Conservation (phyloP, 1,140 invertebrate species). For the Dendroctonus valens region DNA sequence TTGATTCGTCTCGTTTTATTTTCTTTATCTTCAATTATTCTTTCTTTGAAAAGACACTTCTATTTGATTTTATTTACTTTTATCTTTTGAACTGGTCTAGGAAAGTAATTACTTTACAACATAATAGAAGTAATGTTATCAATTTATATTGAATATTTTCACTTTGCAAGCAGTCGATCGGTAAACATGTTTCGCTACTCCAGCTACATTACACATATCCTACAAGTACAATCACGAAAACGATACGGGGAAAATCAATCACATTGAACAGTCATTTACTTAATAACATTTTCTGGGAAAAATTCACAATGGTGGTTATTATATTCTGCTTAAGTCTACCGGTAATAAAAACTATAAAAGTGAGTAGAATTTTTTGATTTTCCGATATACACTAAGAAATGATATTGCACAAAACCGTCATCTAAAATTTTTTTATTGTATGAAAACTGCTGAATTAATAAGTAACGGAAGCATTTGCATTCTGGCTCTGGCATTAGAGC, state of each 20-base stretch:
- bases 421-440: too few relatives aligned
- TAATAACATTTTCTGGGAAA: conserved; percentile 1
- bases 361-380: too few relatives aligned
- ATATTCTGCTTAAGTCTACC: neutral
- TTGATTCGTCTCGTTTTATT: neutral
- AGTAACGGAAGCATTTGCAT: too few relatives aligned
- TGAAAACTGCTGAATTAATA: too few relatives aligned
- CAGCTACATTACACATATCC: conserved; percentile 16
- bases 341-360: neutral
- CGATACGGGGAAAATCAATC: conserved; percentile 17
- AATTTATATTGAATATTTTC: neutral
- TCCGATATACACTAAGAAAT: too few relatives aligned
- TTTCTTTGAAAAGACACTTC: neutral
- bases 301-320: conserved; percentile 1
- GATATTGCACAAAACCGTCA: too few relatives aligned
- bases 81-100: neutral
- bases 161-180: neutral
- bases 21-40: too few relatives aligned
- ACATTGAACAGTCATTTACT: conserved; percentile 28
- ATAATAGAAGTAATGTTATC: neutral
- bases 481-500: too few relatives aligned
- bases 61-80: neutral
- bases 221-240: conserved; percentile 27
- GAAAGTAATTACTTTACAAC: neutral
- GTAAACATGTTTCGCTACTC: neutral